Base-by-base conservation (phyloP, 2,113 vertebrate species). In the Polypterus bichir region DNA sequence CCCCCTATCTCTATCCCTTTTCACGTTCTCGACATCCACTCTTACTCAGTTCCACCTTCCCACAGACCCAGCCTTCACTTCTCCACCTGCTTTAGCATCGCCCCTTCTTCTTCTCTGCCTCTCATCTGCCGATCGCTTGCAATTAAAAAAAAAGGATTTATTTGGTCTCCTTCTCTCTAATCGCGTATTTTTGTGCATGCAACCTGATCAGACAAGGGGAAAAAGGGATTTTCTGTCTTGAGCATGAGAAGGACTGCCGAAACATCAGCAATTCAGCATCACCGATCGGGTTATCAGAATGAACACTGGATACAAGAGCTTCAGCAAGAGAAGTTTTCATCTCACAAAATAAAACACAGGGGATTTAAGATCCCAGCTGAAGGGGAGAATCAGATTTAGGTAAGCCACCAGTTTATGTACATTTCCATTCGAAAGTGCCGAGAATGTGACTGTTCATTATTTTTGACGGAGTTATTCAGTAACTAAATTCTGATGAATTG, bases 221-320 rank as follows among this genome's bases (percentile, higher is more conserved):
- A 59, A 74, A 52, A 7, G 79, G 81, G 82, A 80, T 83, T 77
- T 75, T 74, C 63, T 62, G 79, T 76, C 77, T 72, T 69, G 82
- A 87, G 86, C 76, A 88, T 87, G 84, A 85, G 74, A 83, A 83
- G 82, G 79, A 82, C 81, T 76, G 81, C 74, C 75, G 79, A 76
- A 80, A 77, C 80, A 73, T 84, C 79, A 81, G 81, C 81, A 84
- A 83, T 80, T 76, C 77, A 82, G 71, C 76, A 79, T 77, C 78
- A 74, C 73, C 77, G 74, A 67, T 73, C 62, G 75, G 75, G 74
- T 67, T 74, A 77, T 70, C 82, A 78, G 79, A 76, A 85, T 83
- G 84, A 80, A 71, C 81, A 75, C 70, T 81, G 81, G 83, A 85
- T 80, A 81, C 80, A 76, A 75, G 81, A 70, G 77, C 77, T 82